Conservation (phyloP, 1,140 invertebrate genomes). For the Conopomorpha cramerella region DNA sequence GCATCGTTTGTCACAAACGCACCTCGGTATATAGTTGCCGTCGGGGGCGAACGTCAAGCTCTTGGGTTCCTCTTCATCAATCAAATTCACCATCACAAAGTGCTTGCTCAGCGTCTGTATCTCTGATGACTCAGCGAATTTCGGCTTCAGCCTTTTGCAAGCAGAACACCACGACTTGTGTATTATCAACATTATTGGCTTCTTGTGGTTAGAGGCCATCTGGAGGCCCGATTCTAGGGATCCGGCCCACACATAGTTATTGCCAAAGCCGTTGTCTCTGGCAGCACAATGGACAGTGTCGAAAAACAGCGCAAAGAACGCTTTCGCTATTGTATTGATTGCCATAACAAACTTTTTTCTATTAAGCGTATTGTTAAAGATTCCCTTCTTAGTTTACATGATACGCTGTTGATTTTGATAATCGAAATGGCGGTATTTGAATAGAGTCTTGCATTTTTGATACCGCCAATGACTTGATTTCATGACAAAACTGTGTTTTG, state of each 20-base stretch:
- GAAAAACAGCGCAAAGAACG: constrained; percentile 23
- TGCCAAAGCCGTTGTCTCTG: constrained; percentile 45
- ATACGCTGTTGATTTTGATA: neutral
- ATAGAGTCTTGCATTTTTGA: too few species aligned
- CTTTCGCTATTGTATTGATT: too few species aligned
- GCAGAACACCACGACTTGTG: constrained; percentile 69
- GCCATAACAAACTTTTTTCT: constrained; percentile 16
- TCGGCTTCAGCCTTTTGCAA: constrained; percentile 65
- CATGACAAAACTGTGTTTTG: neutral
- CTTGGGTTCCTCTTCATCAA: constrained; percentile 62
- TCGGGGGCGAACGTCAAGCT: constrained; percentile 58
- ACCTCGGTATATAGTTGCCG: constrained; percentile 66
- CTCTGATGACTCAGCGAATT: constrained; percentile 59
- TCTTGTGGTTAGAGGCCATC: constrained; percentile 43
- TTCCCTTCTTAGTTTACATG: constrained; percentile 12
- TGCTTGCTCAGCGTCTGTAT: constrained; percentile 60
- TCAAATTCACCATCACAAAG: constrained; percentile 66
- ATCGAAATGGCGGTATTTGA: too few species aligned
- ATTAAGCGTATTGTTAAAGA: constrained; percentile 16
- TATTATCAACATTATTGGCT: constrained; percentile 65
- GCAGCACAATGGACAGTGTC: constrained; percentile 23
- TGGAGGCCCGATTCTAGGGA: constrained; percentile 57
- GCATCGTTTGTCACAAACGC: too few species aligned
- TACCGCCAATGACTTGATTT: too few species aligned
- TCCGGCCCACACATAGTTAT: constrained; percentile 42